Conservation (phyloP, 2,113 vertebrate genomes). For the Dendrocopos noguchii region DNA sequence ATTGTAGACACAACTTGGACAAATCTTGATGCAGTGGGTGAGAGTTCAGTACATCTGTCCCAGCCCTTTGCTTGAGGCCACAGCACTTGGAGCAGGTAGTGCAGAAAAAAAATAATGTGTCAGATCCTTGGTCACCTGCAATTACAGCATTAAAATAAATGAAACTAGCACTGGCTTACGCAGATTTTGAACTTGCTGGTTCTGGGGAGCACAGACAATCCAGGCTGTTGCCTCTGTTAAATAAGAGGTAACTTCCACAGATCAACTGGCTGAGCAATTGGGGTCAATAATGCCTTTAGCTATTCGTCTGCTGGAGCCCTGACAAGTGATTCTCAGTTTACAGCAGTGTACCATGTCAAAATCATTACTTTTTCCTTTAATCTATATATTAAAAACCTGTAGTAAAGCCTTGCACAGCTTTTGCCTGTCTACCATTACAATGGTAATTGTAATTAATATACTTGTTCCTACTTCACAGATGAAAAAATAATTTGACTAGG, state of each 20-base stretch:
- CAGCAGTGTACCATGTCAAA: constrained; percentile 45
- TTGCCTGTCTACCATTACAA: constrained; percentile 44
- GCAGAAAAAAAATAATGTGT: not conserved
- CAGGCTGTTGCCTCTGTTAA: not conserved
- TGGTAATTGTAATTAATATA: constrained; percentile 72
- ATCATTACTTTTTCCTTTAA: constrained; percentile 70
- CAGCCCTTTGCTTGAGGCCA: not conserved
- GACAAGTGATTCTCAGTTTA: constrained; percentile 49
- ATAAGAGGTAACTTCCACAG: not conserved
- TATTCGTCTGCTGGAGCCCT: constrained; percentile 26
- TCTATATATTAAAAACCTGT: constrained; percentile 56
- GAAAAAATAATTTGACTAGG: constrained; percentile 59
- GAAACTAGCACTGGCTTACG: rapidly evolving
- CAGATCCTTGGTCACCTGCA: not conserved
- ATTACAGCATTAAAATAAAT: not conserved
- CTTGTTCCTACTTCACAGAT: constrained; percentile 62
- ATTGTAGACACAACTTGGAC: not conserved
- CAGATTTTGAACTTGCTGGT: not conserved
- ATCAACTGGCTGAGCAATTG: not conserved
- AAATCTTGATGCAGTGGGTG: not conserved
- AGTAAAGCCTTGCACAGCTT: constrained; percentile 46
- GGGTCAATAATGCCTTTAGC: not conserved
- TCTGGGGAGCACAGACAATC: not conserved
- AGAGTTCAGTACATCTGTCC: not conserved
- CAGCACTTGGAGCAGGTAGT: not conserved